Conservation (phyloP, 2,888 invertebrate species). For the Phengaris arion region DNA sequence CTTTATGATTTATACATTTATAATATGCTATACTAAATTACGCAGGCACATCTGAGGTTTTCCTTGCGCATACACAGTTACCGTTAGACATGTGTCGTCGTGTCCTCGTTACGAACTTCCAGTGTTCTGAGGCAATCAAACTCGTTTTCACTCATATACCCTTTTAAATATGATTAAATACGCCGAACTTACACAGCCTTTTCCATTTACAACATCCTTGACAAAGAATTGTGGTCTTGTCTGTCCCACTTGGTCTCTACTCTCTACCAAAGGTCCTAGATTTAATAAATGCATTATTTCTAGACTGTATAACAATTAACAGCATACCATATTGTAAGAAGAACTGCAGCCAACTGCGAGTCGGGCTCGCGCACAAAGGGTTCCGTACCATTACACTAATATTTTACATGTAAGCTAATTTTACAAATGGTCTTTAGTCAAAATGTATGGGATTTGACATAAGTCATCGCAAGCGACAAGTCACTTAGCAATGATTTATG, state of each 20-base stretch:
- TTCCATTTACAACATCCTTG: conserved; percentile 36
- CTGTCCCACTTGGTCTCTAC: neutral
- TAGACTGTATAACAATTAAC: too few species aligned
- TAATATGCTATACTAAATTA: neutral
- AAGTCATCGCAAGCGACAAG: too few species aligned
- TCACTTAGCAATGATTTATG: too few species aligned
- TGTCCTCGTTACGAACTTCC: conserved; percentile 62
- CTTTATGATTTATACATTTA: neutral
- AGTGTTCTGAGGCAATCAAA: conserved; percentile 55
- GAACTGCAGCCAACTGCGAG: too few species aligned
- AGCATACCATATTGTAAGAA: too few species aligned
- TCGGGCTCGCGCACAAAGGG: too few species aligned
- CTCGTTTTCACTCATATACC: conserved; percentile 64
- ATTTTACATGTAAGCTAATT: too few species aligned
- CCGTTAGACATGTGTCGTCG: conserved; percentile 78
- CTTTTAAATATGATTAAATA: conserved; percentile 49
- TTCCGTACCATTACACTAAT: too few species aligned
- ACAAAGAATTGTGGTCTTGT: too few species aligned
- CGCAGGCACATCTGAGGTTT: conserved; percentile 35
- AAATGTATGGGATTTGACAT: too few species aligned
- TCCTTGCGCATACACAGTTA: conserved; percentile 53
- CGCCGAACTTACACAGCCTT: conserved; percentile 31
- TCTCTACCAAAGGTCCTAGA: neutral
- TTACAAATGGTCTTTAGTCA: too few species aligned
- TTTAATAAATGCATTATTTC: too few species aligned